These are phyloP conservation scores for Pardalotus punctatus DNA, from an alignment of 2,113 vertebrate genomes.

Conservation along the genomic window DNA sequence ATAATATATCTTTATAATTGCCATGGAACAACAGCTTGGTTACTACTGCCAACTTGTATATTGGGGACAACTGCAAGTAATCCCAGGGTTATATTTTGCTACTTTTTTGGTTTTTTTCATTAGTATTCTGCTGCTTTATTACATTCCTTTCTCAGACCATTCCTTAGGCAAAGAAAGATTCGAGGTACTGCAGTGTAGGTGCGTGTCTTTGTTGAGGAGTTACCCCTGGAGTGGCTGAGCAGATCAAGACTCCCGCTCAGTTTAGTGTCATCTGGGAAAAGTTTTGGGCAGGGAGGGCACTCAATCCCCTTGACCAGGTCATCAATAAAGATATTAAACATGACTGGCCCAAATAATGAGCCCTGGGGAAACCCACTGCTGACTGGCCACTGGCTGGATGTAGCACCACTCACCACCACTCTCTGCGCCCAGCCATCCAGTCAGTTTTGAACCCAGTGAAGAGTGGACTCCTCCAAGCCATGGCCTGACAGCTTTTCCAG, in stretches of 20 bases:
- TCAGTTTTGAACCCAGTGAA: background rate
- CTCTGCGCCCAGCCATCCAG: background rate
- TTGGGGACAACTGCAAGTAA: background rate
- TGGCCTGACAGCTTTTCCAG: background rate
- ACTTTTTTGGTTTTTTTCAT: background rate
- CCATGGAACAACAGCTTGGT: background rate
- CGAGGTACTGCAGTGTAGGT: background rate
- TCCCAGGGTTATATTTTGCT: background rate
- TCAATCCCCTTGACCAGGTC: background rate
- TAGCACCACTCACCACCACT: background rate
- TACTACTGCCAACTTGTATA: background rate
- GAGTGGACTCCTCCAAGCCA: background rate
- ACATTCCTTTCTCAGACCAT: background rate
- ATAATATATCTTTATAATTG: background rate
- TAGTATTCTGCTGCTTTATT: background rate
- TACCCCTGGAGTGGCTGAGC: fast-evolving
- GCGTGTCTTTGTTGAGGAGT: background rate
- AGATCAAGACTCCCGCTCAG: background rate
- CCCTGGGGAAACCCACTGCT: background rate
- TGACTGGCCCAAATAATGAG: background rate
- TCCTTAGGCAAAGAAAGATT: background rate
- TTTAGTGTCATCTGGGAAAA: background rate
- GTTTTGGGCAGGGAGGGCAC: background rate
- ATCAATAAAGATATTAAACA: background rate
- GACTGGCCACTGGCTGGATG: too few species aligned